Evolutionary conservation across 2,797 vertebrate species (phyloP), one percentile per base, ranked within the genome.

Genomic region (Cyprinella venusta): DNA sequence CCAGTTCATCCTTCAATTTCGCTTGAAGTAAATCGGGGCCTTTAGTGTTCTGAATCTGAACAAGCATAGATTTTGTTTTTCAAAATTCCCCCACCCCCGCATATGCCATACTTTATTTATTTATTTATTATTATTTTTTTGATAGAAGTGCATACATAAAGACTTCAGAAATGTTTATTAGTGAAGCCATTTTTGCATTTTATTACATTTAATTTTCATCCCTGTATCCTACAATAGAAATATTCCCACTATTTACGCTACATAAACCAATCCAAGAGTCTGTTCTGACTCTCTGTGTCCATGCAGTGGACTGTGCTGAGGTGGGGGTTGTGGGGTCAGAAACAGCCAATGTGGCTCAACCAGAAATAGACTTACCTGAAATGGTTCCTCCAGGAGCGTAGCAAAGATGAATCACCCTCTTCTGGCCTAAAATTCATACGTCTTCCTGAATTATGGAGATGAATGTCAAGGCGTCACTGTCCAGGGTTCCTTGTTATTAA

Each of bases 381-480:
- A 87, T 84, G 80, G 65, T 86, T 84, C 76, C 61, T 85, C 83
- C 56, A 83, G 59, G 76, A 76, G 38, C n/a, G 50, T 81, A 79
- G 81, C 72, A 78, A 61, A 84, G 84, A 89, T 88, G 84, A 89
- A 89, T 90, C 83, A 85, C 42, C 69, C 69, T 81, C 83, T 80
- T 33, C 80, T 72, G 81, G 70, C 68, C 79, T 80, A 52, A 54
- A 81, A 81, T 67, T 78, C 77, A 71, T 84, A 82, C 24, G 48
- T 88, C 86, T 86, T 74, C 52, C 75, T 88, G 85, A 88, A 61
- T 88, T 87, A 89, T 87, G 68, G 82, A 89, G 86, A 89, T 88
- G 65, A 84, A 86, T 85, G 74, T 82, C 84, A 81, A 79, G 38
- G 54, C 71, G 75, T 85, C 69, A 81, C 84, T 81, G 67, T 89